Conservation (phyloP, 2,797 vertebrate genomes). For the Fistularia tabacaria region DNA sequence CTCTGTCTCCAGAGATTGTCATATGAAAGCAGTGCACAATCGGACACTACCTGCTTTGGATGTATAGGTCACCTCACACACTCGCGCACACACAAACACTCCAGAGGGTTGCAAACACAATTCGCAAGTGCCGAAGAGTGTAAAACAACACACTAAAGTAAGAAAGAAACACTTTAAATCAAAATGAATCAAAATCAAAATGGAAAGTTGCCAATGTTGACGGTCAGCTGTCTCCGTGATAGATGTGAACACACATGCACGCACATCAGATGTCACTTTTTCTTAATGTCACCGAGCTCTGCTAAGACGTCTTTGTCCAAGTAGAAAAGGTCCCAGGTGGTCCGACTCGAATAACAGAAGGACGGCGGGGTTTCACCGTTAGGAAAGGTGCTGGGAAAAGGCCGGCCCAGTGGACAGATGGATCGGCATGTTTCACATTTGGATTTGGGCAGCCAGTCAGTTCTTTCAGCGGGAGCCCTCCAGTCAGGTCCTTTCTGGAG, state of each 20-base stretch:
- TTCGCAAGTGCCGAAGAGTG: too few species aligned
- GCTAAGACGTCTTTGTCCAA: slow-evolving; percentile 27
- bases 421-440: slow-evolving; percentile 18
- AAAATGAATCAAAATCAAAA: too few species aligned
- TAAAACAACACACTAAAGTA: too few species aligned
- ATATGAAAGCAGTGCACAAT: too few species aligned
- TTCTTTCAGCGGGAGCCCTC: slow-evolving; percentile 21
- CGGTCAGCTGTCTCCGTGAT: too few species aligned
- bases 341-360: slow-evolving; percentile 36
- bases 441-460: slow-evolving; percentile 20
- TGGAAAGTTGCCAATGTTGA: too few species aligned
- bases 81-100: too few species aligned
- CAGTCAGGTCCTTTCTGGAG: slow-evolving; percentile 14
- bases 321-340: slow-evolving; percentile 25
- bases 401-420: slow-evolving; percentile 17
- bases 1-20: too few species aligned
- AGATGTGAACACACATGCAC: background rate
- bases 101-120: too few species aligned
- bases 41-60: too few species aligned
- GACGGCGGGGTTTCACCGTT: slow-evolving; percentile 13
- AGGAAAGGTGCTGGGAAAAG: background rate
- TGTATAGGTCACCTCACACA: too few species aligned
- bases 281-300: slow-evolving; percentile 11
- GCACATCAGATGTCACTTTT: slow-evolving; percentile 9
- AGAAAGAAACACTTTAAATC: too few species aligned